These are phyloP conservation scores for Papilio helenus DNA, from an alignment of 1,140 invertebrate species.

Conservation along the genomic window DNA sequence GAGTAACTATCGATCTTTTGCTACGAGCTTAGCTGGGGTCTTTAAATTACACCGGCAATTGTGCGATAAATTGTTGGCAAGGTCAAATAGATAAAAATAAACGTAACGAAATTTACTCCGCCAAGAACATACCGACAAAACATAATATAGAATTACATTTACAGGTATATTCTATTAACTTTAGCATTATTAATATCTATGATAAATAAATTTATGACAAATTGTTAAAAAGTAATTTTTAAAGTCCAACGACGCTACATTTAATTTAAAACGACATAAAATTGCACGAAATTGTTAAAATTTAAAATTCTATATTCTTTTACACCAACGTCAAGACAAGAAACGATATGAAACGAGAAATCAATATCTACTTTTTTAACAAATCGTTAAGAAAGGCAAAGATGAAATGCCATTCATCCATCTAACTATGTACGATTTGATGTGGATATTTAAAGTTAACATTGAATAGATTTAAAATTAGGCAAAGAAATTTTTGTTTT, in stretches of 20 bases:
- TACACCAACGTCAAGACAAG: neutral
- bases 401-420: neutral
- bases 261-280: constrained; percentile 15
- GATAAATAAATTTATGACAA: neutral
- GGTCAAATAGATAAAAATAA: constrained; percentile 27
- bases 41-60: constrained; percentile 13
- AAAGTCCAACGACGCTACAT: neutral
- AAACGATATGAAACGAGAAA: too few relatives aligned
- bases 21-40: constrained; percentile 10
- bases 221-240: neutral
- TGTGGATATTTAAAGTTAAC: neutral
- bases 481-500: neutral
- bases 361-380: neutral
- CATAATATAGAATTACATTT: neutral
- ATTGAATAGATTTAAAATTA: neutral
- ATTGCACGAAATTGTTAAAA: neutral
- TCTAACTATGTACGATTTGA: neutral
- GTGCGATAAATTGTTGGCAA: constrained; percentile 14
- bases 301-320: constrained; percentile 6
- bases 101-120: constrained; percentile 24
- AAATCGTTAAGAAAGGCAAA: neutral
- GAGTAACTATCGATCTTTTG: neutral
- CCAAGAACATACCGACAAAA: constrained; percentile 5
- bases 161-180: neutral
- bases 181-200: neutral